phyloP scores from a whole-genome alignment of 2,888 invertebrate species.

The Brachycybe producta region DNA sequence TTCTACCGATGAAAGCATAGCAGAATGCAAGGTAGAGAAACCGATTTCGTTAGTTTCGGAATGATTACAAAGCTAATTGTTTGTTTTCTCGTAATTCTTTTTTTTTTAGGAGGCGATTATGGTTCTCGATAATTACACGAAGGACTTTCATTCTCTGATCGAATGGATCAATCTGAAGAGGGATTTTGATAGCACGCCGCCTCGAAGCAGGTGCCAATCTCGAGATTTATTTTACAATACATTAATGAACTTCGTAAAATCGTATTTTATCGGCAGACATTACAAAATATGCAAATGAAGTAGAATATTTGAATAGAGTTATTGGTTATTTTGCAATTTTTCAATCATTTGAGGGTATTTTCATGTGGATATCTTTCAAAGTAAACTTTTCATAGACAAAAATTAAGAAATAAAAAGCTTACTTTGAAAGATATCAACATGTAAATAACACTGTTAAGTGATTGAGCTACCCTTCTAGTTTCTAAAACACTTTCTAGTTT shows the following conservation, averaged over 20 bases:
- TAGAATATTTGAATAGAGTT: background rate
- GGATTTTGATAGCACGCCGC: constrained; percentile 81
- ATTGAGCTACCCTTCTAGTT: no score
- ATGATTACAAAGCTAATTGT: no score
- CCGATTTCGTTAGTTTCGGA: no score
- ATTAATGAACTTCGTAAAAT: background rate
- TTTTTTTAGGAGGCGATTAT: constrained; percentile 68
- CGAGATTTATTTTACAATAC: background rate
- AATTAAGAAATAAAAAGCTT: no score
- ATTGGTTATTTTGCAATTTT: no score
- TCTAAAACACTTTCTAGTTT: no score
- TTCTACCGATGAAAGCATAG: constrained; percentile 81
- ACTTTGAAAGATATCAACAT: no score
- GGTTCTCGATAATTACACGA: constrained; percentile 82
- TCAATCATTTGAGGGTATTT: no score
- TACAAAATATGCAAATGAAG: no score
- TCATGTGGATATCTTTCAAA: no score
- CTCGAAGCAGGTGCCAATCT: constrained; percentile 48
- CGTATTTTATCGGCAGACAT: background rate
- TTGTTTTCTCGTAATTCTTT: constrained; percentile 6
- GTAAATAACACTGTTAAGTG: no score
- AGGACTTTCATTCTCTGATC: constrained; percentile 84
- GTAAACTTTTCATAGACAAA: no score
- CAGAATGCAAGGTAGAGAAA: constrained; percentile 56
- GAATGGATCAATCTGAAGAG: constrained; percentile 88